Conservation (phyloP, 2,797 vertebrate species). For the Molothrus ater region DNA sequence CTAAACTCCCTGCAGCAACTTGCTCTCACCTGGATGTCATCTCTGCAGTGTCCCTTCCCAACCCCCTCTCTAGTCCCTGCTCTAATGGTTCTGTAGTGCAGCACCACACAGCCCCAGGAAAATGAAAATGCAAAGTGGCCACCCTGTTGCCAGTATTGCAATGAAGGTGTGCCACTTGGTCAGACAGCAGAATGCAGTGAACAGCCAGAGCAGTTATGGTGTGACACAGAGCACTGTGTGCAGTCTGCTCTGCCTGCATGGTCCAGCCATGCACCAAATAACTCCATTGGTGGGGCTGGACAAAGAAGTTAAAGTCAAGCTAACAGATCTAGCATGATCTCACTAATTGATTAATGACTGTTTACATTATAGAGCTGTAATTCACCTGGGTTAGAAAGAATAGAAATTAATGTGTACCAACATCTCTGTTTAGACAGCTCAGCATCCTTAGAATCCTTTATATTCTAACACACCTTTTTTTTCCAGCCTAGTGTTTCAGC, state of each 20-base stretch:
- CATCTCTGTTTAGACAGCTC: background rate
- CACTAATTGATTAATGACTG: background rate
- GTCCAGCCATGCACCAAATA: background rate
- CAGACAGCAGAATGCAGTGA: background rate
- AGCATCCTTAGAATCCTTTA: background rate
- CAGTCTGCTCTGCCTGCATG: background rate
- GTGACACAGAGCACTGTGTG: background rate
- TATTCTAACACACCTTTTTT: background rate
- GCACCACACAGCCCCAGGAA: background rate
- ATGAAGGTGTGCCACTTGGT: background rate
- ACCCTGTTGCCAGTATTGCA: background rate
- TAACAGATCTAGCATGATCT: background rate
- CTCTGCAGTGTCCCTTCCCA: background rate
- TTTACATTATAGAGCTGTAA: background rate
- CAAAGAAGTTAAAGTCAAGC: background rate
- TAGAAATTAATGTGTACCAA: background rate
- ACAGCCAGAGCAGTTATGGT: background rate
- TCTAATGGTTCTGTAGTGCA: background rate
- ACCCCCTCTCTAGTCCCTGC: background rate
- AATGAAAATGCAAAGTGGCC: background rate
- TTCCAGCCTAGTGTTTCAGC: background rate
- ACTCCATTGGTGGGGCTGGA: accelerated
- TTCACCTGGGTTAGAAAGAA: background rate
- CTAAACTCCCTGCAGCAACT: background rate
- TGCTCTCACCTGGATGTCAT: background rate